Evolutionary conservation across 2,888 invertebrate species (phyloP).

Genomic region (Pheosia gnoma): DNA sequence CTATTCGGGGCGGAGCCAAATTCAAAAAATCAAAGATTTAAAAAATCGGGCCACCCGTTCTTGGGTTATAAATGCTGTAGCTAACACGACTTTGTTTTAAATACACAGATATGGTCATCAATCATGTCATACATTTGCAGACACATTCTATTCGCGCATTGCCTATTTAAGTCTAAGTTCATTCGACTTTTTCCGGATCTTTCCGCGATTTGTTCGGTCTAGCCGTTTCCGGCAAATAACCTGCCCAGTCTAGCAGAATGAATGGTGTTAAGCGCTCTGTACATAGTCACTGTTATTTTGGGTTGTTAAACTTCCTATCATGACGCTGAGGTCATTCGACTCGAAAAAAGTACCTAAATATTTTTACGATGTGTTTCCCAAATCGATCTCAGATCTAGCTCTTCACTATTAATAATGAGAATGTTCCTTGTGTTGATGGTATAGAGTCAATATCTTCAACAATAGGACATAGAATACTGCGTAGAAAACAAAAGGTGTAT

Average conservation of each 20-base stretch:
- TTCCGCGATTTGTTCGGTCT: background rate
- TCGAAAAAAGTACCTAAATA: background rate
- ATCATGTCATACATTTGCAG: too few relatives aligned
- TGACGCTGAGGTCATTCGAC: background rate
- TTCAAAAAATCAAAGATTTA: too few relatives aligned
- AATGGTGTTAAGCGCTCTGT: background rate
- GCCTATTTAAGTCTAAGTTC: background rate
- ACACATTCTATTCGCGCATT: background rate
- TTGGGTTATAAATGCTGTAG: too few relatives aligned
- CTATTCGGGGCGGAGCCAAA: too few relatives aligned
- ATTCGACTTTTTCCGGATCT: background rate
- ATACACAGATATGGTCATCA: too few relatives aligned
- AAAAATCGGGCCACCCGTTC: too few relatives aligned
- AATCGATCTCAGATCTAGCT: too few relatives aligned
- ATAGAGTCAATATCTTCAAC: background rate
- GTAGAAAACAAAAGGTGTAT: background rate
- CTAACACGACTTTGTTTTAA: too few relatives aligned
- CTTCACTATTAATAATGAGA: too few relatives aligned
- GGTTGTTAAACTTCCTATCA: background rate
- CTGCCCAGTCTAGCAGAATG: background rate
- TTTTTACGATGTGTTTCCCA: too few relatives aligned
- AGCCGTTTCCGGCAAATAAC: constrained; percentile 1
- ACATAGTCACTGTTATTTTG: background rate
- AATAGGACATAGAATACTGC: background rate
- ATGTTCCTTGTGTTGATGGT: too few relatives aligned